Base-by-base conservation (phyloP, 2,888 invertebrate genomes). In the Stenodema calcarata region DNA sequence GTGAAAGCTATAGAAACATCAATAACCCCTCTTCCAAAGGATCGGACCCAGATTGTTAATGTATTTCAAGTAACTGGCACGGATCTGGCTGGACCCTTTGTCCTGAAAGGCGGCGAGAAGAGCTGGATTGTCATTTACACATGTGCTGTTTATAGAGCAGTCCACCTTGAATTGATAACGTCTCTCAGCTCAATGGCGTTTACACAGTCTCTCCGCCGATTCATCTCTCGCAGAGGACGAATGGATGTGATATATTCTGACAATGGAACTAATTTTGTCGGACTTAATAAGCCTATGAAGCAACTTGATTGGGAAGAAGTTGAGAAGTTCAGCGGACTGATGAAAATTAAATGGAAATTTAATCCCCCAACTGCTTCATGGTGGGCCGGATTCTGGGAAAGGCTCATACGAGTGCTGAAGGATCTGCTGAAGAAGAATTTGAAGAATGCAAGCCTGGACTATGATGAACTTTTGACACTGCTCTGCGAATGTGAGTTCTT, bases 241-340 rank as follows among this genome's bases (percentile, higher is more conserved):
- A 73, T 82, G 85, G 86, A 50, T 35, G 18, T 89, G 6, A 90
- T 91, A 0, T 91, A 90, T 75, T 90, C 90, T 35, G 91, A 92
- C 83, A 91, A 91, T 86, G 91, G 91, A 0, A 90, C 90, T 0
- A 91, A 91, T 87, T 92, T 92, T 88, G 88, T 89, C 0, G 90
- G 91, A 0, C 88, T 90, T 0, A 88, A 89, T 6, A 91, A 90
- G 88, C 90, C 92, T 16, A 92, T 92, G 88, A 91, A 92, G 88
- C 92, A 92, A 90, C 91, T 93, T 0, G 92, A 93, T 88, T 92
- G 92, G 89, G 92, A 91, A 91, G 81, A 76, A 11, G 89, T 90
- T 28, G 12, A 30, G 7, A 54, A 88, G 16, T 81, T 88, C 35
- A 88, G 88, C 28, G 27, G 88, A 0, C 81, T 88, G 0, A 78